phyloP scores from a whole-genome alignment of 2,797 vertebrate species.

The Chaenodraco wilsoni region DNA sequence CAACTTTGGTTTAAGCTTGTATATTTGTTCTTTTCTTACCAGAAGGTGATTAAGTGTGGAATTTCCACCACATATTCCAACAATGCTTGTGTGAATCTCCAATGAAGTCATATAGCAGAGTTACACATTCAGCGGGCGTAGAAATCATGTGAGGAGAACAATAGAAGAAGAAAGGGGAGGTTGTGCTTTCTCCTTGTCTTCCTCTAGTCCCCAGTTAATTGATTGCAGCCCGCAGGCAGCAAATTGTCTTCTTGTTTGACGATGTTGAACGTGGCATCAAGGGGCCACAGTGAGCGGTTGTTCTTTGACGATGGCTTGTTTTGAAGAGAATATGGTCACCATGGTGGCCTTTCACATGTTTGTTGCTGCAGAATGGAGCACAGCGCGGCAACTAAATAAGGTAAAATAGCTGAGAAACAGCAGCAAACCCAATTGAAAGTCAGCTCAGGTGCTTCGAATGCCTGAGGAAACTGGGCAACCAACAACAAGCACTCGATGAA shows the following conservation, averaged over 20 bases:
- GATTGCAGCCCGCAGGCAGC: conserved; percentile 19
- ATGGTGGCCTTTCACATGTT: conserved; percentile 15
- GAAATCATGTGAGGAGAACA: conserved; percentile 9
- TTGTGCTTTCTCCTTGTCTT: background rate
- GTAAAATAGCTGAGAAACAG: conserved; percentile 21
- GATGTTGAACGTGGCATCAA: conserved; percentile 14
- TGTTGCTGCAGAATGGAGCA: background rate
- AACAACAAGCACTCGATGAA: conserved; percentile 9
- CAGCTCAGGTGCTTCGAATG: conserved; percentile 14
- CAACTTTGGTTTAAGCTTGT: too few species aligned
- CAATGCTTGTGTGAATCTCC: background rate
- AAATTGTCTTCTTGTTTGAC: conserved; percentile 16
- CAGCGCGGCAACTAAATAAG: conserved; percentile 24
- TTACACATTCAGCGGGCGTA: background rate
- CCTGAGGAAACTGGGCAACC: conserved; percentile 3
- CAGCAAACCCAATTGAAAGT: conserved; percentile 10
- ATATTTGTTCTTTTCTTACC: too few species aligned
- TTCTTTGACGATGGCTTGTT: conserved; percentile 4
- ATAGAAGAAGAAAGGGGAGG: conserved; percentile 1
- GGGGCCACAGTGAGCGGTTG: background rate
- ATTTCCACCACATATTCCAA: too few species aligned
- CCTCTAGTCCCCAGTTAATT: background rate
- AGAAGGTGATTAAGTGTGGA: too few species aligned
- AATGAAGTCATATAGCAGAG: background rate
- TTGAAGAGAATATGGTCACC: conserved; percentile 32